Conservation (phyloP, 2,797 vertebrate genomes). For the Neostethus bicornis region DNA sequence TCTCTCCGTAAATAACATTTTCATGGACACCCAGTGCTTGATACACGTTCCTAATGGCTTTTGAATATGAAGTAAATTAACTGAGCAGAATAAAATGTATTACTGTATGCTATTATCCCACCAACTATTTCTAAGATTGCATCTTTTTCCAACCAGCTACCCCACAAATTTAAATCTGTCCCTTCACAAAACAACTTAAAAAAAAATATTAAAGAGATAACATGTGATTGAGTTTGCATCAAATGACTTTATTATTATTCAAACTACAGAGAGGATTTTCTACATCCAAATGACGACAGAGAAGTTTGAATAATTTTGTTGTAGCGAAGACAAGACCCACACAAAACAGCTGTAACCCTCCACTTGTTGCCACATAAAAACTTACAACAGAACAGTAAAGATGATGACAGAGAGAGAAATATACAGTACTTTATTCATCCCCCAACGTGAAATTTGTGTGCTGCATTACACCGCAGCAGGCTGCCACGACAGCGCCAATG, state of each 20-base stretch:
- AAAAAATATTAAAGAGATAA: constrained; percentile 35
- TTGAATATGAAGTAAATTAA: constrained; percentile 45
- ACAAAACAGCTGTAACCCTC: too few species aligned
- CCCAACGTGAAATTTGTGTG: too few species aligned
- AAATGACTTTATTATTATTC: constrained; percentile 29
- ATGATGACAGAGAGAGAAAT: too few species aligned
- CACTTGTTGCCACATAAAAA: too few species aligned
- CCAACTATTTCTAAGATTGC: constrained; percentile 49
- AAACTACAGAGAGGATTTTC: constrained; percentile 22
- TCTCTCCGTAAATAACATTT: too few species aligned
- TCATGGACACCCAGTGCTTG: constrained; percentile 56
- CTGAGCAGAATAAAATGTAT: constrained; percentile 45
- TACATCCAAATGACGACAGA: constrained; percentile 36
- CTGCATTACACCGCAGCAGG: too few species aligned
- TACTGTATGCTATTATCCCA: constrained; percentile 57
- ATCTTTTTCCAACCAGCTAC: constrained; percentile 25
- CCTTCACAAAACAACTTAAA: too few species aligned
- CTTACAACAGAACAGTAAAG: too few species aligned
- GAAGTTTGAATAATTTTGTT: background rate
- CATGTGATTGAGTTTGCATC: too few species aligned
- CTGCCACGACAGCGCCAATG: too few species aligned
- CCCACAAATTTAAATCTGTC: constrained; percentile 6
- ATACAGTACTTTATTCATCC: too few species aligned
- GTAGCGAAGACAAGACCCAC: background rate
- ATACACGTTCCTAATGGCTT: constrained; percentile 51